A percentile compares a stretch with the other conserved stretches of the same genome.
Conservation (phyloP, 2,888 invertebrate genomes). For the Nymphalis polychloros region DNA sequence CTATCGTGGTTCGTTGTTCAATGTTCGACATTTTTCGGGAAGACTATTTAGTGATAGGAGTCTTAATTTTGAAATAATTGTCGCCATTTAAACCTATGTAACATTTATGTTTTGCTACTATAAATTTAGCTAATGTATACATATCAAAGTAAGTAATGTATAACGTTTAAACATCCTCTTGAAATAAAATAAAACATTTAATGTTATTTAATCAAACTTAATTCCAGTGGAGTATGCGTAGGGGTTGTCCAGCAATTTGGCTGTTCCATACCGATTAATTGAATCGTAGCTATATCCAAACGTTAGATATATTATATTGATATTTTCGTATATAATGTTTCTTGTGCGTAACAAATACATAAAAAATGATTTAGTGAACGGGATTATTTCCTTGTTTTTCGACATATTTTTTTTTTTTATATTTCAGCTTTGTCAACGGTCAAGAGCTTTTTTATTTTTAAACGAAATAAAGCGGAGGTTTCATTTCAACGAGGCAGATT, state of each 20-base stretch:
- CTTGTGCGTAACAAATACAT: neutral
- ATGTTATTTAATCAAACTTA: slow-evolving; percentile 26
- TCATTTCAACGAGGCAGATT: slow-evolving; percentile 90
- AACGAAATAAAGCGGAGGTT: slow-evolving; percentile 94
- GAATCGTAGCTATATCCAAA: neutral
- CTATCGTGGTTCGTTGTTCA: no score
- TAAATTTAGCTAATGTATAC: no score
- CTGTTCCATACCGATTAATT: slow-evolving; percentile 27
- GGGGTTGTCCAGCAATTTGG: slow-evolving; percentile 33
- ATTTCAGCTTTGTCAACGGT: slow-evolving; percentile 92
- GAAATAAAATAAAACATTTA: no score
- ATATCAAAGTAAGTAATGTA: no score
- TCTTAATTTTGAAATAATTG: neutral
- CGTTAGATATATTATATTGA: neutral
- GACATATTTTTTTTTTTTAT: neutral
- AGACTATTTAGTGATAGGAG: no score
- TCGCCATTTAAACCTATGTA: neutral
- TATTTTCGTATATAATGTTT: neutral
- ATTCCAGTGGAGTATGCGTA: slow-evolving; percentile 26
- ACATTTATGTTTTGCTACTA: no score
- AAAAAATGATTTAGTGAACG: neutral
- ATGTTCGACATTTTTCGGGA: no score
- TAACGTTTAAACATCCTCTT: no score
- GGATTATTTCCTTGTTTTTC: no score
- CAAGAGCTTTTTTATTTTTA: slow-evolving; percentile 93